Evolutionary conservation across 2,113 vertebrate species (phyloP).

Genomic region (Odontesthes bonariensis): DNA sequence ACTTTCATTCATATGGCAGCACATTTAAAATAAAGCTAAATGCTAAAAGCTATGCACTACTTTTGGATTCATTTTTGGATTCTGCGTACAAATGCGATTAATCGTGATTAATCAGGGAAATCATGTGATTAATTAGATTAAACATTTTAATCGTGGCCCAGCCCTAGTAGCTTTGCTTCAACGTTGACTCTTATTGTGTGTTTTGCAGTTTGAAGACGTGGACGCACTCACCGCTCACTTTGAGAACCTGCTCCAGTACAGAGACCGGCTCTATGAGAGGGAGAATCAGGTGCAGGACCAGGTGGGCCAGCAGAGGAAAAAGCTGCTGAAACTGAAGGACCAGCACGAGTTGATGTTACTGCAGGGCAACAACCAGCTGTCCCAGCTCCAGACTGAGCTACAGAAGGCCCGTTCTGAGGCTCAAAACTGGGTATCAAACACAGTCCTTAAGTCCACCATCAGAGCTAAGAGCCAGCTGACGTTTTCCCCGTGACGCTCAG

Average conservation of each 20-base stretch:
- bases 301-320: slow-evolving; percentile 20
- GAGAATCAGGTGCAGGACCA: slow-evolving; percentile 57
- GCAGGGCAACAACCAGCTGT: slow-evolving; percentile 65
- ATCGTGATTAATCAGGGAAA: too few relatives aligned
- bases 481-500: background rate
- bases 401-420: background rate
- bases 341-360: slow-evolving; percentile 66
- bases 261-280: slow-evolving; percentile 65
- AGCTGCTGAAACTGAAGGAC: slow-evolving; percentile 70
- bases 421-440: background rate
- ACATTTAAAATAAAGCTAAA: too few relatives aligned
- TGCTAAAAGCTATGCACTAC: too few relatives aligned
- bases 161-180: too few relatives aligned
- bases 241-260: background rate
- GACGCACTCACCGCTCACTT: slow-evolving; percentile 48
- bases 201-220: slow-evolving; percentile 85
- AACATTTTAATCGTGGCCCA: too few relatives aligned
- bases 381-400: slow-evolving; percentile 71
- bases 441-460: background rate
- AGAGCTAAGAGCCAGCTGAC: background rate
- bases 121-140: too few relatives aligned
- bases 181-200: background rate
- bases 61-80: too few relatives aligned
- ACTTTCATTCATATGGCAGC: too few relatives aligned
- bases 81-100: too few relatives aligned